Percentiles rank a stretch among this genome's conserved stretches.
phyloP scores from a whole-genome alignment of 1,140 invertebrate genomes.

The Halesus radiatus region DNA sequence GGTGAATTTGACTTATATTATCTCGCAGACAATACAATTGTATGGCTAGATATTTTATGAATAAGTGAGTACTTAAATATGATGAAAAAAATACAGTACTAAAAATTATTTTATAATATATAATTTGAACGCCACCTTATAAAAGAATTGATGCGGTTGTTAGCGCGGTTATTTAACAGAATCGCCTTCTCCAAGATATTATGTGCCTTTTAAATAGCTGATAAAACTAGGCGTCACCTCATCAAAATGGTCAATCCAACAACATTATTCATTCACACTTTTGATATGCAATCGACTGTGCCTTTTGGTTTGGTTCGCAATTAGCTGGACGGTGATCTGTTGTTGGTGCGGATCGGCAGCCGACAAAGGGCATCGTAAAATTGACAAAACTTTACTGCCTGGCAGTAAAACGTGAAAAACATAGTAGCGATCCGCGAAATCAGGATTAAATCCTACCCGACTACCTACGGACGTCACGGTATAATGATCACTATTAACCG shows the following conservation, averaged over 20 bases:
- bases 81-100: too few species aligned
- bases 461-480: not conserved
- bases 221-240: not conserved
- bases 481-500: too few species aligned
- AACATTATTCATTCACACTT: not conserved
- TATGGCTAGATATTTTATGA: too few species aligned
- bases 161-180: constrained; percentile 1
- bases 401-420: constrained; percentile 1
- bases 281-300: not conserved
- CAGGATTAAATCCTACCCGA: not conserved
- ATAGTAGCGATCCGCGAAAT: constrained; percentile 6
- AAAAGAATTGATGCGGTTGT: not conserved
- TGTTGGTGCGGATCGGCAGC: not conserved
- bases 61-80: too few species aligned
- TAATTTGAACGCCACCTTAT: not conserved
- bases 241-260: not conserved
- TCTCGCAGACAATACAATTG: too few species aligned
- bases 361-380: constrained; percentile 11
- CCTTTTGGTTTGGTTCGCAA: not conserved
- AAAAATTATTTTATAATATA: too few species aligned
- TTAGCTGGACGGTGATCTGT: not conserved
- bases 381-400: constrained; percentile 11
- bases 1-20: too few species aligned
- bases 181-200: not conserved
- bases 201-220: not conserved